Evolutionary conservation across 2,888 invertebrate species (phyloP).

Genomic region (Iselma pallidipennis): DNA sequence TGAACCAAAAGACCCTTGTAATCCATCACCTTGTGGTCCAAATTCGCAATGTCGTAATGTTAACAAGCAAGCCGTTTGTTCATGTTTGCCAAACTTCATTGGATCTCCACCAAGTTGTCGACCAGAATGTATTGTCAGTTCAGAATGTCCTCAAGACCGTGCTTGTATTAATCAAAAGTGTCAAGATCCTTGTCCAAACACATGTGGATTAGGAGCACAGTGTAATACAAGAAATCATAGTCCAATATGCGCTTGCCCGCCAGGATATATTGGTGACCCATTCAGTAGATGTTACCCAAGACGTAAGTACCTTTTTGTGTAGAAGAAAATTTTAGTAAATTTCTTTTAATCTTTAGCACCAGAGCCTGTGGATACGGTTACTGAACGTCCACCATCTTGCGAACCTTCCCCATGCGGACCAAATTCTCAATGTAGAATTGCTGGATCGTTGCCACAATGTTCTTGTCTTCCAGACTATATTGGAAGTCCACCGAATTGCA

Average conservation of each 20-base stretch:
- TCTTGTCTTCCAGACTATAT: slow-evolving; percentile 78
- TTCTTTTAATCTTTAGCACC: slow-evolving; percentile 3
- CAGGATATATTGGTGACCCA: slow-evolving; percentile 85
- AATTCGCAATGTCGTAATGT: slow-evolving; percentile 83
- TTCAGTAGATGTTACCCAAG: slow-evolving; percentile 74
- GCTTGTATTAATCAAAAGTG: slow-evolving; percentile 87
- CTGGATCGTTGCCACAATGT: slow-evolving; percentile 75
- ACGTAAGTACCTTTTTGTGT: slow-evolving; percentile 61
- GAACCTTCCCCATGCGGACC: slow-evolving; percentile 84
- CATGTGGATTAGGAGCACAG: slow-evolving; percentile 83
- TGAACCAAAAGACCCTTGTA: slow-evolving; percentile 69
- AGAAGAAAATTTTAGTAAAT: slow-evolving; percentile 35
- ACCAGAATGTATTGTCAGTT: slow-evolving; percentile 85
- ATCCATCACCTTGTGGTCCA: slow-evolving; percentile 85
- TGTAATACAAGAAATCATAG: slow-evolving; percentile 84
- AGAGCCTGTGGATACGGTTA: slow-evolving; percentile 46
- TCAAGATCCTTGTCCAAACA: slow-evolving; percentile 84
- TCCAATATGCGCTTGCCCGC: slow-evolving; percentile 84
- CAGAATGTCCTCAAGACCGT: slow-evolving; percentile 79
- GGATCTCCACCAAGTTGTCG: slow-evolving; percentile 81
- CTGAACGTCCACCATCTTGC: slow-evolving; percentile 75
- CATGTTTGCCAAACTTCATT: slow-evolving; percentile 77
- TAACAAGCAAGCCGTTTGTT: slow-evolving; percentile 81
- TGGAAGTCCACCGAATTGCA: slow-evolving; percentile 78
- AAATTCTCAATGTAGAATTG: slow-evolving; percentile 77